Conservation (phyloP, 2,888 invertebrate genomes). For the Hedychridium roseum region DNA sequence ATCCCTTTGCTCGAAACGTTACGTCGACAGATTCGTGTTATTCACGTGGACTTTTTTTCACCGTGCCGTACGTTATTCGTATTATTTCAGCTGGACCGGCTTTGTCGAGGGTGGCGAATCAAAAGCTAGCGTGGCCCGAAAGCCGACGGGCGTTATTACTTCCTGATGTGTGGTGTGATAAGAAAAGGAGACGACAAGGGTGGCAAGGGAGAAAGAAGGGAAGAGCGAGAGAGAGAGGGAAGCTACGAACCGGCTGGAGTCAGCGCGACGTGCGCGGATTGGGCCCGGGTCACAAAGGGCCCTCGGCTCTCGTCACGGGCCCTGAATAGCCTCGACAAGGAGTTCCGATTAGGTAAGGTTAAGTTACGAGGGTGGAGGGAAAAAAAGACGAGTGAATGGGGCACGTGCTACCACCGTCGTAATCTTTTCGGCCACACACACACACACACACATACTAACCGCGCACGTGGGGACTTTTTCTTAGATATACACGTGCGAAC, state of each 20-base stretch:
- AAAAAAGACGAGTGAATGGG: constrained; percentile 42
- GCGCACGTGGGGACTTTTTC: no score
- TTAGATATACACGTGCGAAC: no score
- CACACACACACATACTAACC: no score
- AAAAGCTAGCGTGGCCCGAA: constrained; percentile 18
- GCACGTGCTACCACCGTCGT: constrained; percentile 56
- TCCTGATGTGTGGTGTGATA: constrained; percentile 43
- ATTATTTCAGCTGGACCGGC: constrained; percentile 24
- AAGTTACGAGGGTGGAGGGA: constrained; percentile 55
- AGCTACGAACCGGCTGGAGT: not conserved
- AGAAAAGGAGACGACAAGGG: constrained; percentile 31
- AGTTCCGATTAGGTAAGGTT: constrained; percentile 48
- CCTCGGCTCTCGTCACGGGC: constrained; percentile 49
- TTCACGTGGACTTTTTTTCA: no score
- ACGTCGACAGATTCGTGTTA: no score
- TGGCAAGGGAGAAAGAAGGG: constrained; percentile 13
- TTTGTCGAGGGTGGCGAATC: constrained; percentile 14
- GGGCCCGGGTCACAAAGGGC: constrained; percentile 35
- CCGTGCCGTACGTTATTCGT: no score
- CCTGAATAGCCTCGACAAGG: constrained; percentile 45
- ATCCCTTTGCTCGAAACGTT: no score
- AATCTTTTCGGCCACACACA: constrained; percentile 31
- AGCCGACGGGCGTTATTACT: constrained; percentile 37
- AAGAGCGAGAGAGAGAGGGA: constrained; percentile 22
- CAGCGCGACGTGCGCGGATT: constrained; percentile 22